Evolutionary conservation across 2,888 invertebrate genomes (phyloP), one percentile per base, ranked within the genome.

Genomic region (Linnaemya vulpina): DNA sequence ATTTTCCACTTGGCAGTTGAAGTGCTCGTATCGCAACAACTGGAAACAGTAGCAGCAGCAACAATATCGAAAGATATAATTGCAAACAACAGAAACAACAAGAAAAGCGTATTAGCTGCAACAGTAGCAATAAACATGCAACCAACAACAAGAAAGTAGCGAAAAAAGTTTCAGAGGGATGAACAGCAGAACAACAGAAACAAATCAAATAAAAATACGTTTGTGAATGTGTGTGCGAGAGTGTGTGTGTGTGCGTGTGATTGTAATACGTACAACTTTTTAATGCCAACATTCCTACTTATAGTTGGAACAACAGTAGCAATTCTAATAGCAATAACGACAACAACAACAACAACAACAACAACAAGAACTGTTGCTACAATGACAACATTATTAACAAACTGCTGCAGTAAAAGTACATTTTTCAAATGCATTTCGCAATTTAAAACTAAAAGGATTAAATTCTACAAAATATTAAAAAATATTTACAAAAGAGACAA

Each of bases 1-100:
- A 79, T 82, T 82, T 79, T 84, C 80, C 68, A 84, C 80, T 81
- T 81, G 84, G 77, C 74, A 84, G 80, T 63, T 84, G 76, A 81
- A 84, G 84, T 62, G 11, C 62, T 51, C 73, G 38, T 81, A 73
- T 77, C 51, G 49, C 68, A 77, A 62, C 73, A 81, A 55, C 67
- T 78, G 60, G 20, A 77, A 62, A 70, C 11, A 65, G 46, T 46
- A 46, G 1, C 30, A 65, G 11, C 15, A 70, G 11, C 43, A 80
- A 51, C 65, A 51, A 68, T 60, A 68, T 58, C 58, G 51, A 11
- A 20, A 58, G 35, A 67, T 62, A 70, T 63, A 71, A 71, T 71
- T 55, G 76, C 40, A 58, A 58, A 55, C 49, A 71, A 43, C 7
- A 63, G 3, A 22, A 63, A 15, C 62, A 62, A 73, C 38, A 73